Base-by-base conservation (phyloP, 2,888 invertebrate genomes). In the Standfussiana lucernea region DNA sequence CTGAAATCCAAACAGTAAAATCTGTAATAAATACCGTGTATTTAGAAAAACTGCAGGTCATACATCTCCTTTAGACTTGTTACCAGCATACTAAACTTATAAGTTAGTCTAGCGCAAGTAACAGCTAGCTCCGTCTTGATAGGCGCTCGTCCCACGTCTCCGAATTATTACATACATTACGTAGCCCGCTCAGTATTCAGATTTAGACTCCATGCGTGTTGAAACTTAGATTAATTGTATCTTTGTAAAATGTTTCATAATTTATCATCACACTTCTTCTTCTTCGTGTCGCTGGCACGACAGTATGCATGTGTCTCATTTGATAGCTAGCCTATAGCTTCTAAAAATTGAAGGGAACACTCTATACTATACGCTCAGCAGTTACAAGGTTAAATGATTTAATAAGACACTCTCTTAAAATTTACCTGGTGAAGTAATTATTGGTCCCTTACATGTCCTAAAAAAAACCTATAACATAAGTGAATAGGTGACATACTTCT, bases 111-210 rank as follows among this genome's bases (percentile, higher is more conserved):
- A 68, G 18, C 8, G 13, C 56, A 10, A 53, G 56, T 21, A 37
- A 24, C 8, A 53, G 10, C 67, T 47, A 68, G 45, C 47, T 53
- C 15, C 13, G 15, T 10, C 13, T 71, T 50, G 61, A 75, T 71
- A 64, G 42, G n/a, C 42, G 13, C 35, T 32, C 15, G 45, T 40
- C 40, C 21, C 64, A 65, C 78, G 45, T 40, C 3, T 6, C 21
- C 18, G 1, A 1, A 2, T 35, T 79, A 80, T 72, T 72, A 59
- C 65, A 45, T 3, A 40, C 59, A 32, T 72, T 15, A 81, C n/a
- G 32, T 59, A 61, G 50, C 59, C 50, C 66, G 61, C 37, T 81
- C 56, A 32, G 76, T 64, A 72, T 81, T 76, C 77, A 76, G 15
- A 53, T 64, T 40, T 56, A 28, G 10, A 37, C 53, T 50, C 21